Evolutionary conservation across 2,797 vertebrate genomes (phyloP), one percentile per base, ranked within the genome.

Genomic region (Rousettus madagascariensis): DNA sequence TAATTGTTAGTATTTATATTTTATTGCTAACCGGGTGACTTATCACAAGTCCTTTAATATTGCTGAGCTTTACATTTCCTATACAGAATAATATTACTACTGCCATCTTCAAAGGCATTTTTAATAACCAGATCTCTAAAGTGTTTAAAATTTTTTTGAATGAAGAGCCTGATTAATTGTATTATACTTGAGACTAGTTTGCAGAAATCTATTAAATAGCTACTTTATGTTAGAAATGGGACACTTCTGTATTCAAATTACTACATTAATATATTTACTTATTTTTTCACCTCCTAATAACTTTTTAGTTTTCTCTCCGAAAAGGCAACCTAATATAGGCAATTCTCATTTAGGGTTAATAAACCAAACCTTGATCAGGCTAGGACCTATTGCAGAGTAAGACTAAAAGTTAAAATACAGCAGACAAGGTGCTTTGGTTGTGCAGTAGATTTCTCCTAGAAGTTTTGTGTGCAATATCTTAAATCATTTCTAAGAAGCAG

Each of bases 91-190:
- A 63, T 66, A n/a, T 69, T 68, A 3, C 51, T 65, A 3, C 6
- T 79, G 8, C 63, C 83, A 93, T 80, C 65, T 86, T 83, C 26
- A 97, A n/a, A 41, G 71, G 2, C 41, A 55, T 86, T 95, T 93
- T 93, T 33, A 79, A 20, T 80, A 71, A 71, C 57, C 41, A 66
- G 65, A 53, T 80, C 38, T 94, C 46, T 72, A 33, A 53, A 38
- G 28, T 36, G 17, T 20, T 46, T 43, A 82, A 49, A 16, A 49
- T 68, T 30, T 65, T 49, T 33, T 65, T 49, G 8, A 65, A 59
- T 72, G 24, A 66, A 66, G 57, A 1, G 5, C 1, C 9, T 68
- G 36, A 22, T 71, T 87, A 66, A 68, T 59, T 83, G 20, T 26
- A 65, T 86, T 24, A 24, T 55, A 30, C 17, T 86, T 77, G 30